These are phyloP conservation scores for Eriocheir sinensis DNA, from an alignment of 1,140 invertebrate species.

Conservation along the genomic window DNA sequence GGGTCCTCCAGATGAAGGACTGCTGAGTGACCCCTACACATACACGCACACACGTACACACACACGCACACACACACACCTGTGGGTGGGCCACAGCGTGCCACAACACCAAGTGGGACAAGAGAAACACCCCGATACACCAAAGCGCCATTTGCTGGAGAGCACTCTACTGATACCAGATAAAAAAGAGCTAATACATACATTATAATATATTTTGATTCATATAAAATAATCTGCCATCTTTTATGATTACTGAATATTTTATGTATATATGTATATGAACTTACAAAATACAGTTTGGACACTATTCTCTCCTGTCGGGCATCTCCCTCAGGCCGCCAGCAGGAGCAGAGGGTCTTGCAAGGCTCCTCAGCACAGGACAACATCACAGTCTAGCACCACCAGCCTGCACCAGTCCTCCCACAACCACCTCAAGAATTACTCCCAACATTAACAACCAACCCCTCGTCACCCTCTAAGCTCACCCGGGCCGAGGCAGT, in stretches of 20 bases:
- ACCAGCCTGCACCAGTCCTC: constrained; percentile 28
- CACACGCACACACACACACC: constrained; percentile 8
- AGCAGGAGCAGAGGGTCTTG: neutral
- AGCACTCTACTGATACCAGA: constrained; percentile 64
- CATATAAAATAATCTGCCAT: constrained; percentile 65
- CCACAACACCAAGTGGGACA: neutral
- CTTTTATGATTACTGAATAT: constrained; percentile 51
- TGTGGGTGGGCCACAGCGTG: neutral
- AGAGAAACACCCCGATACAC: neutral
- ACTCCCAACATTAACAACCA: neutral
- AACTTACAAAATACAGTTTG: constrained; percentile 65
- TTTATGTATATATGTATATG: constrained; percentile 51
- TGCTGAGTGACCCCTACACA: neutral
- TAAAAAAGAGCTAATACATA: constrained; percentile 61
- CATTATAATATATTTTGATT: constrained; percentile 66
- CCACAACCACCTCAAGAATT: neutral
- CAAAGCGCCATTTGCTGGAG: constrained; percentile 27
- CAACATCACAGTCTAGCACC: constrained; percentile 45
- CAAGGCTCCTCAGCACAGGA: constrained; percentile 31
- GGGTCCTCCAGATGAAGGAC: neutral
- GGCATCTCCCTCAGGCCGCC: constrained; percentile 2
- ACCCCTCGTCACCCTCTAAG: neutral
- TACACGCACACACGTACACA: neutral
- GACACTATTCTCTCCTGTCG: constrained; percentile 59
- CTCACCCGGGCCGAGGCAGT: neutral